Evolutionary conservation across 2,888 invertebrate species (phyloP).

Genomic region (Orthonevra nobilis): DNA sequence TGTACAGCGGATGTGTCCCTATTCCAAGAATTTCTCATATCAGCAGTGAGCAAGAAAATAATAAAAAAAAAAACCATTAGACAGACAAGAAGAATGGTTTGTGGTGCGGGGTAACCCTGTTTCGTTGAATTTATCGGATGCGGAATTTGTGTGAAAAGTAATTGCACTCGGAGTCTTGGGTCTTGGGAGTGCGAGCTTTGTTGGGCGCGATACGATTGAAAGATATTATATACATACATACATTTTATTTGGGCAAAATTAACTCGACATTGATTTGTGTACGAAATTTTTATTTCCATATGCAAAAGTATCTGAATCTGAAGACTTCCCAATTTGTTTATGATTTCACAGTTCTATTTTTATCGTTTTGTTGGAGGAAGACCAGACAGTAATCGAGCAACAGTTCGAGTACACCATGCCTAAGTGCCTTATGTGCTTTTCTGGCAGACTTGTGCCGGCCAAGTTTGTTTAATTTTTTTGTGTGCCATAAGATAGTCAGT

Average conservation of each 20-base stretch:
- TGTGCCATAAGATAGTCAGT: slow-evolving; percentile 33
- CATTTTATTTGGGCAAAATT: slow-evolving; percentile 24
- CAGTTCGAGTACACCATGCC: slow-evolving; percentile 23
- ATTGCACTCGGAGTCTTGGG: slow-evolving; percentile 43
- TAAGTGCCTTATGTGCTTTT: slow-evolving; percentile 39
- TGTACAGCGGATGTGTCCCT: slow-evolving; percentile 70
- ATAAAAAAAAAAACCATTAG: slow-evolving; percentile 36
- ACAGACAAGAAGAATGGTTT: slow-evolving; percentile 50
- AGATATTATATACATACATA: neutral
- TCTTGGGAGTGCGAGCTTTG: too few relatives aligned
- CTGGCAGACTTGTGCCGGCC: slow-evolving; percentile 49
- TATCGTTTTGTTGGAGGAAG: slow-evolving; percentile 11
- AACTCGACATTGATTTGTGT: slow-evolving; percentile 8
- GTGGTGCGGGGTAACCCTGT: slow-evolving; percentile 30
- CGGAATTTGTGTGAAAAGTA: slow-evolving; percentile 50
- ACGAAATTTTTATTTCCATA: neutral
- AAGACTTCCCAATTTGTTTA: too few relatives aligned
- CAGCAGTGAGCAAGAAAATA: slow-evolving; percentile 48
- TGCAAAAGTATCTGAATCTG: slow-evolving; percentile 13
- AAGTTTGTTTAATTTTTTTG: slow-evolving; percentile 26
- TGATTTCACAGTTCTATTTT: slow-evolving; percentile 66
- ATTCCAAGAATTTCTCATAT: slow-evolving; percentile 70
- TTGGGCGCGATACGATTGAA: neutral
- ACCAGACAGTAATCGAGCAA: slow-evolving; percentile 36
- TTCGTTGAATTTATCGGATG: slow-evolving; percentile 56